A percentile compares a stretch with the other conserved stretches of the same genome.
phyloP scores from a whole-genome alignment of 2,113 vertebrate species.

The Chionomys nivalis region DNA sequence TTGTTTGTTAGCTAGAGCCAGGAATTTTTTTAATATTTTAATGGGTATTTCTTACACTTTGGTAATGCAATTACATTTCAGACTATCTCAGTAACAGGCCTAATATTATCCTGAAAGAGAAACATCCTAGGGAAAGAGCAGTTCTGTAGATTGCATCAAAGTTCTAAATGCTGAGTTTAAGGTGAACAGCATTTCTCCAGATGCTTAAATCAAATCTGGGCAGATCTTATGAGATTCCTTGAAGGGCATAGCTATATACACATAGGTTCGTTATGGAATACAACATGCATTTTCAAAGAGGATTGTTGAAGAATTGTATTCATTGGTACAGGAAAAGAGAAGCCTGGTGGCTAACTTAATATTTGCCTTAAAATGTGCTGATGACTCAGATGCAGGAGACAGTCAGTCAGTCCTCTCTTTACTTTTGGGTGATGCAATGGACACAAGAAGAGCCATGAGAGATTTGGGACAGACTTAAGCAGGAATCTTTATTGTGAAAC shows the following conservation, averaged over 20 bases:
- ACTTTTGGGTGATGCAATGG: slow-evolving; percentile 60
- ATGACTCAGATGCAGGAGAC: slow-evolving; percentile 24
- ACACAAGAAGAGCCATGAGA: slow-evolving; percentile 12
- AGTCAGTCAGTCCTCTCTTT: slow-evolving; percentile 37
- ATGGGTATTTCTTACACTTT: not conserved
- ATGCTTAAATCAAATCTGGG: slow-evolving; percentile 20
- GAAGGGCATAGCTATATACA: not conserved
- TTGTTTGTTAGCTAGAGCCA: slow-evolving; percentile 39
- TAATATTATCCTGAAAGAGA: slow-evolving; percentile 35
- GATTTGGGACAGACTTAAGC: slow-evolving; percentile 34
- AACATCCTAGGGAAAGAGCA: slow-evolving; percentile 27
- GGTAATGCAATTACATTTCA: slow-evolving; percentile 41
- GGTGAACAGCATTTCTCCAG: not conserved
- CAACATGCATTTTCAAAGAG: not conserved
- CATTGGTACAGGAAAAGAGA: slow-evolving; percentile 2
- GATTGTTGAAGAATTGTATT: not conserved
- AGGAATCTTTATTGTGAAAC: slow-evolving; percentile 65
- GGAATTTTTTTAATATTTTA: slow-evolving; percentile 17
- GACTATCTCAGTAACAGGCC: not conserved
- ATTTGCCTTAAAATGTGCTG: slow-evolving; percentile 17
- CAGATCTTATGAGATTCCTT: not conserved
- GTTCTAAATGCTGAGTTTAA: not conserved
- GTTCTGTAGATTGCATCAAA: not conserved
- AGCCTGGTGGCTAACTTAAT: not conserved
- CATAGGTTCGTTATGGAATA: not conserved